These are phyloP conservation scores for Scotopteryx bipunctaria DNA, from an alignment of 2,888 invertebrate species.

Conservation along the genomic window DNA sequence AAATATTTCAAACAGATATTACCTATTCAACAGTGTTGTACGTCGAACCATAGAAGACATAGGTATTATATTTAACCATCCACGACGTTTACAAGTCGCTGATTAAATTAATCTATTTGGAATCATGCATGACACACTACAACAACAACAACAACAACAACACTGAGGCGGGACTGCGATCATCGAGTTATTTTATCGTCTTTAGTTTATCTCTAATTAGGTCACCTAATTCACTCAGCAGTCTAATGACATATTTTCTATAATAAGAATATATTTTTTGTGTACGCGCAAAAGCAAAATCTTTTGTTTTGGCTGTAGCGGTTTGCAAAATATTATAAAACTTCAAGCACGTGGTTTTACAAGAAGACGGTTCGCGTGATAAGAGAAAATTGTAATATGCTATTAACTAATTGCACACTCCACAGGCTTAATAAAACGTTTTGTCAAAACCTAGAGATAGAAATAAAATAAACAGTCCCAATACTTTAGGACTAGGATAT, in stretches of 20 bases:
- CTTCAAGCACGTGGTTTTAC: constrained; percentile 68
- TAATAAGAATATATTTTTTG: constrained; percentile 32
- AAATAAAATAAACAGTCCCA: constrained; percentile 5
- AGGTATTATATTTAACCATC: constrained; percentile 12
- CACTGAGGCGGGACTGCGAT: constrained; percentile 79
- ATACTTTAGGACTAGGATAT: constrained; percentile 38
- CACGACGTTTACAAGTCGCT: constrained; percentile 21
- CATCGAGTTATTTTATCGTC: constrained; percentile 62
- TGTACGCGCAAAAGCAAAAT: constrained; percentile 63
- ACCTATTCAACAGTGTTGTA: constrained; percentile 18
- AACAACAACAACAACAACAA: constrained; percentile 64
- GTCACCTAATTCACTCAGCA: constrained; percentile 15
- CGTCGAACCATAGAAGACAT: constrained; percentile 14
- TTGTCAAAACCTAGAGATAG: constrained; percentile 41
- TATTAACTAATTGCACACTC: constrained; percentile 68
- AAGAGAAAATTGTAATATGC: constrained; percentile 61
- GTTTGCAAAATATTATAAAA: constrained; percentile 65
- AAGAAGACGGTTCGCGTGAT: constrained; percentile 62
- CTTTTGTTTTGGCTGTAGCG: constrained; percentile 59
- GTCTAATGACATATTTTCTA: constrained; percentile 3
- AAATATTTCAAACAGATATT: constrained; percentile 29
- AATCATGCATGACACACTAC: constrained; percentile 62
- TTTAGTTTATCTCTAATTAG: constrained; percentile 13
- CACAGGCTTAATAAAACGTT: constrained; percentile 65
- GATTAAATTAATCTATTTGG: constrained; percentile 46